Evolutionary conservation across 2,113 vertebrate species (phyloP), one percentile per base, ranked within the genome.

Genomic region (Illadopsis cleaveri): DNA sequence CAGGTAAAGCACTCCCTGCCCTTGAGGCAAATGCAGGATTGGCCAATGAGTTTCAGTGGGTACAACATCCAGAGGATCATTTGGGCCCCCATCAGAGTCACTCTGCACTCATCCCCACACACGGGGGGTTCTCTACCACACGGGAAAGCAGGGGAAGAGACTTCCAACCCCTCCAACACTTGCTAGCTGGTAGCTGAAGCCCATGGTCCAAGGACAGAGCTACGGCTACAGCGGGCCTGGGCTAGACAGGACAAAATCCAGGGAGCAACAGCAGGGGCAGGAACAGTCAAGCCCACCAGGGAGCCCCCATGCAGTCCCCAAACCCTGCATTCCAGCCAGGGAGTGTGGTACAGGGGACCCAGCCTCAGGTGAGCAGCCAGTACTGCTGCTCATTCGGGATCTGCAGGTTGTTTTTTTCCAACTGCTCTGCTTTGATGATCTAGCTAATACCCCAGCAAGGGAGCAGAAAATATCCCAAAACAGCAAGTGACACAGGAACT

Each of bases 191-290:
- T 3, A 38, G 30, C 56, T 18, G 21, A 23, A 86, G 42, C 40
- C 48, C 47, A 7, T 0, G 0, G 56, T 17, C 38, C 61, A 31
- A 0, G 0, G 71, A 40, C 35, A 72, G 57, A 76, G 23, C 66
- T 12, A 10, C 0, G 3, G 50, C 53, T 35, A 6, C 7, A 23
- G 20, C 0, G 0, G 20, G 10, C 13, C 57, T 47, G 27, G 68
- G 64, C 54, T 57, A 9, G 68, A 27, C 1, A 3, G 68, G 50
- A 14, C 64, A 47, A 69, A 82, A 73, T 2, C 5, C 28, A 9
- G 47, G 18, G 20, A 22, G 15, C 28, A 53, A 5, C 37, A 53
- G 38, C 5, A 1, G 42, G 45, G 28, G 11, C 0, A 9, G 83
- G 61, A 85, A 51, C 0, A 10, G 35, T 2, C 1, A 3, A 89